Evolutionary conservation across 2,888 invertebrate species (phyloP).

Genomic region (Priocnemis perturbator): DNA sequence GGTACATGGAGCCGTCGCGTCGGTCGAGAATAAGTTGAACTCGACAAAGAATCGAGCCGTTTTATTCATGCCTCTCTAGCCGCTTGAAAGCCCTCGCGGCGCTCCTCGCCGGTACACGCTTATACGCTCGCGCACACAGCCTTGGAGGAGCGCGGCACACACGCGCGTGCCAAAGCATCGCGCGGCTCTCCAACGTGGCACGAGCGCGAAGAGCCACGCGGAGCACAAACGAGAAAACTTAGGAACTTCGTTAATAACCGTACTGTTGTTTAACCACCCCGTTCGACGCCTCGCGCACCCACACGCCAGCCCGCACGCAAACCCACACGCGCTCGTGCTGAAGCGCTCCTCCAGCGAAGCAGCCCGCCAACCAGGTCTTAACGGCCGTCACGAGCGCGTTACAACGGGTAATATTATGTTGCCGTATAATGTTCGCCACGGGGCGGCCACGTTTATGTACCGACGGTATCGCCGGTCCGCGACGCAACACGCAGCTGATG

Average conservation of each 20-base stretch:
- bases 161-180: no score
- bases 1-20: constrained; percentile 15
- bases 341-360: no score
- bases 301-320: constrained; percentile 5
- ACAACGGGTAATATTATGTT: constrained; percentile 35
- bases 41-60: constrained; percentile 33
- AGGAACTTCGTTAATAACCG: constrained; percentile 47
- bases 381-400: constrained; percentile 39
- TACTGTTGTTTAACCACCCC: constrained; percentile 41
- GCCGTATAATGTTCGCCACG: constrained; percentile 24
- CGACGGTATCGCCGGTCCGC: constrained; percentile 31
- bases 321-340: background rate
- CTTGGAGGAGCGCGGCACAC: constrained; percentile 22
- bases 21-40: constrained; percentile 24
- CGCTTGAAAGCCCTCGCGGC: constrained; percentile 4
- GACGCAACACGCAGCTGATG: constrained; percentile 36
- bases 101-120: constrained; percentile 18
- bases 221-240: constrained; percentile 52
- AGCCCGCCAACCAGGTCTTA: constrained; percentile 24
- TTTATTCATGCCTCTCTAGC: constrained; percentile 34
- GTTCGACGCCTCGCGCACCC: constrained; percentile 7
- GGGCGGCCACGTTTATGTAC: constrained; percentile 11
- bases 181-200: no score
- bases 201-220: constrained; percentile 12
- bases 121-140: constrained; percentile 7